These are phyloP conservation scores for Leucoraja ocellata DNA, from an alignment of 2,797 vertebrate genomes.

Conservation along the genomic window DNA sequence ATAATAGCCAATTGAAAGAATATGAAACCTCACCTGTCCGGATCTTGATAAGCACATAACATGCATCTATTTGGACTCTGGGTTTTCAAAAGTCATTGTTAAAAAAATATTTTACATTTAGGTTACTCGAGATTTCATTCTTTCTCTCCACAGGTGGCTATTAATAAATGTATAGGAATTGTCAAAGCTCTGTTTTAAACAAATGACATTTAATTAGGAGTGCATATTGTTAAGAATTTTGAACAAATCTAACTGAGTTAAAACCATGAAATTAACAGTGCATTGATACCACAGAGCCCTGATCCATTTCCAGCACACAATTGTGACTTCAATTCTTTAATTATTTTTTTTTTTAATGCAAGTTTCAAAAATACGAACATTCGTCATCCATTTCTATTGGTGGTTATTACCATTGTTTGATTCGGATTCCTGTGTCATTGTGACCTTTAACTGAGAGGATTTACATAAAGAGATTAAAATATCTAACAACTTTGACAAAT, in stretches of 20 bases:
- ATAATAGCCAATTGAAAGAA: slow-evolving; percentile 12
- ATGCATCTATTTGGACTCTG: neutral
- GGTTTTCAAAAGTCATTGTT: neutral
- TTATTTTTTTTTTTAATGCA: neutral
- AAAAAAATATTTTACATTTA: neutral
- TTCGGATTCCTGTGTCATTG: neutral
- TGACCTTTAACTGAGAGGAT: neutral
- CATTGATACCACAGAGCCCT: neutral
- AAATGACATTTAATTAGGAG: neutral
- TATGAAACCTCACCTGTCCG: neutral
- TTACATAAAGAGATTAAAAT: neutral
- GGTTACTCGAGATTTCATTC: neutral
- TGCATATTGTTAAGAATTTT: neutral
- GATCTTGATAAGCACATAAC: neutral
- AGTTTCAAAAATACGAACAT: slow-evolving; percentile 19
- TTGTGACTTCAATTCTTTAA: neutral
- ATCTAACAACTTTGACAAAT: slow-evolving; percentile 16
- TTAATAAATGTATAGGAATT: neutral
- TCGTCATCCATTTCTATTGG: neutral
- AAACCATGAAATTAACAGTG: slow-evolving; percentile 15
- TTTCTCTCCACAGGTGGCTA: neutral
- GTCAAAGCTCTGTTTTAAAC: slow-evolving; percentile 16
- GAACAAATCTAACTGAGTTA: neutral
- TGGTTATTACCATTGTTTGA: neutral
- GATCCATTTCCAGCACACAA: neutral